Percentiles rank a stretch among this genome's conserved stretches.
Evolutionary conservation across 2,888 invertebrate species (phyloP).

Genomic region (Timema podura): DNA sequence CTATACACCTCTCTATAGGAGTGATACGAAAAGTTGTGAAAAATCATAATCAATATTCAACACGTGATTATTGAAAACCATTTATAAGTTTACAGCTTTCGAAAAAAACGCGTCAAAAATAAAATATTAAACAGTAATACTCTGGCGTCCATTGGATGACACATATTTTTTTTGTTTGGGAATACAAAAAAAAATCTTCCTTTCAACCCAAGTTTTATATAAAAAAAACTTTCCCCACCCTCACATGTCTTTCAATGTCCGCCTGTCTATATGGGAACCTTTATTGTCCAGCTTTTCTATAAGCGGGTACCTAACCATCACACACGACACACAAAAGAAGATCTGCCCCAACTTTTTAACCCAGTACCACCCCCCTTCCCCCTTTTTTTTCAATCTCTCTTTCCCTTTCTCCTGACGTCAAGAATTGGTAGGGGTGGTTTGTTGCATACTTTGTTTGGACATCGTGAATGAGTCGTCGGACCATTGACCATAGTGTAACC

Average conservation of each 20-base stretch:
- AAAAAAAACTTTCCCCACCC: background rate
- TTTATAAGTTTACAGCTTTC: too few relatives aligned
- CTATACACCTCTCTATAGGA: too few relatives aligned
- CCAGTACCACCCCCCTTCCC: background rate
- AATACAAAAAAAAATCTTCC: too few relatives aligned
- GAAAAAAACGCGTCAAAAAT: too few relatives aligned
- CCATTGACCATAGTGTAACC: slow-evolving; percentile 28
- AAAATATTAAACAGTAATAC: background rate
- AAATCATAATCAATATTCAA: too few relatives aligned
- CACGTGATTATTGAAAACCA: too few relatives aligned
- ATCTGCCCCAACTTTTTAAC: slow-evolving; percentile 22
- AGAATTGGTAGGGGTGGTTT: slow-evolving; percentile 18
- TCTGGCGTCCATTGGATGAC: slow-evolving; percentile 10
- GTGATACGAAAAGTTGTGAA: too few relatives aligned
- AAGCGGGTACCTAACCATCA: slow-evolving; percentile 28
- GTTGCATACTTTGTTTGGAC: slow-evolving; percentile 30
- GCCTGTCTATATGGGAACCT: slow-evolving; percentile 19
- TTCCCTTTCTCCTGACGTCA: slow-evolving; percentile 15
- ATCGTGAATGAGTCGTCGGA: slow-evolving; percentile 24
- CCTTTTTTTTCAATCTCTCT: background rate
- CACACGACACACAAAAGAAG: slow-evolving; percentile 24
- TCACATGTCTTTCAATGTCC: slow-evolving; percentile 10
- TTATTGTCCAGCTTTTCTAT: slow-evolving; percentile 25
- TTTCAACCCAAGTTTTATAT: too few relatives aligned
- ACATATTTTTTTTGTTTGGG: too few relatives aligned